Evolutionary conservation across 2,113 vertebrate genomes (phyloP), one percentile per base, ranked within the genome.

Genomic region (Myodes glareolus): DNA sequence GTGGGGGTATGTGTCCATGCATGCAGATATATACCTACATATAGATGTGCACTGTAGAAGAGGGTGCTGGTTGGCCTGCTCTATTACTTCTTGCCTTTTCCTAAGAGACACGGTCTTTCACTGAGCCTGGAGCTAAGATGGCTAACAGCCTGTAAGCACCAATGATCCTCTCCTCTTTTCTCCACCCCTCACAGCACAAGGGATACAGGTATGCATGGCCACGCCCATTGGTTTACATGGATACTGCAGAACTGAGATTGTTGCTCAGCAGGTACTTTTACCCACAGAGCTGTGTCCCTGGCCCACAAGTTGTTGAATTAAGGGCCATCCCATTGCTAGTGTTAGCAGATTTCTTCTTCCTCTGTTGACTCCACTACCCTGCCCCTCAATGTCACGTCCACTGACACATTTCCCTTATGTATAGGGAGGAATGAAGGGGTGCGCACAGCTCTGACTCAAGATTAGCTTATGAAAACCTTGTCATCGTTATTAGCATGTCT

Each of bases 361-460:
- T 39, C 5, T 10, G 10, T 67, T 17, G 6, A 5, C 10, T 90
- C 75, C 2, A 0, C 3, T 65, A 67, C 7, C 8, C 27, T 25
- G 0, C 3, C 31, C 16, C 31, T 16, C 11, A 31, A 9, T 13
- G 21, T 10, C 25, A 10, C 11, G 27, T 10, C 4, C n/a, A 39
- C 2, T 7, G 23, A 7, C 21, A 1, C 33, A 6, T 9, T 16
- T 25, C 7, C 10, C 45, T 70, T 14, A 25, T 77, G 85, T 2
- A 47, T 0, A 50, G 4, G 17, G 27, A 9, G 1, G 33, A 6
- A 5, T 0, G 33, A 36, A 50, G 45, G 6, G 10, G 7, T 14
- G 1, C 47, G n/a, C 52, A 63, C 1, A 63, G 75, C 33, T 33
- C 11, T 6, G 10, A 9, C 65, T 85, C 75, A 19, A 36, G 25